Evolutionary conservation across 2,888 invertebrate genomes (phyloP).

Genomic region (Fragum whitleyi): DNA sequence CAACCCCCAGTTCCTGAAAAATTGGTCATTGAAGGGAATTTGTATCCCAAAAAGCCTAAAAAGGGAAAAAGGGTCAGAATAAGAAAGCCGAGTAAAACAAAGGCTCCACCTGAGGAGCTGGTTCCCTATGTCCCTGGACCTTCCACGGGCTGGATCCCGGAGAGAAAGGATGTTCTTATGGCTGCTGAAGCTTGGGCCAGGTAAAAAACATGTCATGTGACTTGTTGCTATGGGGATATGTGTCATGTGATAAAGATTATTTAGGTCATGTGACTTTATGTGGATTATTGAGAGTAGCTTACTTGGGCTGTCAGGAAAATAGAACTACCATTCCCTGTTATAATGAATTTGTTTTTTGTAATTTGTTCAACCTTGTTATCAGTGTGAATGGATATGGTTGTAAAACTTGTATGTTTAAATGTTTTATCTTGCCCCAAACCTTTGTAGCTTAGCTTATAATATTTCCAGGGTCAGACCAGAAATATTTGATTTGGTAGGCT

Average conservation of each 20-base stretch:
- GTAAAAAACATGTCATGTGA: slow-evolving; percentile 53
- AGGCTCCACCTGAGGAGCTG: slow-evolving; percentile 39
- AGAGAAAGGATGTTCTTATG: slow-evolving; percentile 59
- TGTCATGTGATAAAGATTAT: no score
- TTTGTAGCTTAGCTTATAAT: not conserved
- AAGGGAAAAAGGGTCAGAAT: slow-evolving; percentile 58
- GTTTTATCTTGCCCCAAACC: not conserved
- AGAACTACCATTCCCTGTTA: slow-evolving; percentile 6
- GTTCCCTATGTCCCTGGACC: slow-evolving; percentile 60
- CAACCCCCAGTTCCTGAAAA: slow-evolving; percentile 59
- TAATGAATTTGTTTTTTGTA: slow-evolving; percentile 9
- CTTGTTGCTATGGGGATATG: no score
- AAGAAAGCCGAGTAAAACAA: slow-evolving; percentile 46
- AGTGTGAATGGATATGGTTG: not conserved
- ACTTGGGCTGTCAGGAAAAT: not conserved
- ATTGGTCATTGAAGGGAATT: slow-evolving; percentile 51
- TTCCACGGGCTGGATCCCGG: slow-evolving; percentile 56
- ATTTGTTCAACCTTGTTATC: not conserved
- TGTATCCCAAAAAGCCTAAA: slow-evolving; percentile 41
- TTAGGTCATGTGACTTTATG: slow-evolving; percentile 33
- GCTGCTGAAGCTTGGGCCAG: slow-evolving; percentile 63
- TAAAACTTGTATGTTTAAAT: not conserved
- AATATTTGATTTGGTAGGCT: no score
- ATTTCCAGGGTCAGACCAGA: no score
- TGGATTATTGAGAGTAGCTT: slow-evolving; percentile 17